A percentile compares a stretch with the other conserved stretches of the same genome.
phyloP scores from a whole-genome alignment of 2,113 vertebrate species.

The Prochilodus magdalenae region DNA sequence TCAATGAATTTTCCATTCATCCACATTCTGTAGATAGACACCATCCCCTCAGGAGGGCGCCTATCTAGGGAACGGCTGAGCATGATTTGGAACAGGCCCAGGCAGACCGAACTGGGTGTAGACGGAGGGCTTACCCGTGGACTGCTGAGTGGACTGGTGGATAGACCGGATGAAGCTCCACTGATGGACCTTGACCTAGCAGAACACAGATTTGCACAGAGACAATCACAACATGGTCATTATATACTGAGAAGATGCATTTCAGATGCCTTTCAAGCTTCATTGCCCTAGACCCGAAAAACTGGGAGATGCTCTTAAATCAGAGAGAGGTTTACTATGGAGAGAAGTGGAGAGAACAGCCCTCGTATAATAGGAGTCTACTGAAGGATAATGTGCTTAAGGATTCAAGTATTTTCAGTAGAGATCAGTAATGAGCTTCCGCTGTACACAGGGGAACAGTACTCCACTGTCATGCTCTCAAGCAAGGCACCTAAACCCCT shows the following conservation, averaged over 20 bases:
- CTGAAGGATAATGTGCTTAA: not conserved
- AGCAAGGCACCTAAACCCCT: no score
- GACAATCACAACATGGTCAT: slow-evolving; percentile 19
- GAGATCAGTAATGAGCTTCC: not conserved
- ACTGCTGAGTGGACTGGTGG: slow-evolving; percentile 98
- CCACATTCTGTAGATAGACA: slow-evolving; percentile 18
- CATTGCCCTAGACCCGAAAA: slow-evolving; percentile 6
- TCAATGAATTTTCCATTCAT: not conserved
- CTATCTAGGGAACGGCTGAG: slow-evolving; percentile 6
- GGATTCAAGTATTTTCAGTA: not conserved
- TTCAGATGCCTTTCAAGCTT: not conserved
- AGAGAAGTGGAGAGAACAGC: slow-evolving; percentile 20
- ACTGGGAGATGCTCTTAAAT: not conserved
- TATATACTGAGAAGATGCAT: not conserved
- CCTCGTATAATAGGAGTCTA: not conserved
- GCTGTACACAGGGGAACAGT: no score
- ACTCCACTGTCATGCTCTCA: no score
- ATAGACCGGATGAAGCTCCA: slow-evolving; percentile 94
- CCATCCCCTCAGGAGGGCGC: not conserved
- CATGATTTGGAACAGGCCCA: not conserved
- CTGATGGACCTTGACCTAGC: slow-evolving; percentile 97
- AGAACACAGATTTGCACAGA: slow-evolving; percentile 56
- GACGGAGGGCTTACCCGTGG: slow-evolving; percentile 91
- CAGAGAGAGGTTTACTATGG: not conserved
- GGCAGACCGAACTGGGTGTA: slow-evolving; percentile 45